Evolutionary conservation across 2,888 invertebrate genomes (phyloP).

Genomic region (Andrena marginata): DNA sequence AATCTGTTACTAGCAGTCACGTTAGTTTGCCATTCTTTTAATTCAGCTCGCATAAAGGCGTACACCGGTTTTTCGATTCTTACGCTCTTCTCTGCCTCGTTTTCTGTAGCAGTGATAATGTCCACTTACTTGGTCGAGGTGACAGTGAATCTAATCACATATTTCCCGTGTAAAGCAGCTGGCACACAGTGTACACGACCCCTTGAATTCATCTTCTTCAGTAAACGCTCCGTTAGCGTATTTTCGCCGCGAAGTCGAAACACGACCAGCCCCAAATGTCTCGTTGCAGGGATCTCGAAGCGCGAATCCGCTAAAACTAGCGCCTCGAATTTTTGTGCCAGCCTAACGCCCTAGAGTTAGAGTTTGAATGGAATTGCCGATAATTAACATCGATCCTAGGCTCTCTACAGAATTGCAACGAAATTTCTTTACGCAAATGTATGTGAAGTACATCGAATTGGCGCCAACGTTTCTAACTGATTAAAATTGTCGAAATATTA

Average conservation of each 20-base stretch:
- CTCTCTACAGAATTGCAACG: background rate
- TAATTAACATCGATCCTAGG: too few relatives aligned
- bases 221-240: constrained; percentile 93
- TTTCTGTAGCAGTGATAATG: background rate
- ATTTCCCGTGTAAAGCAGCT: constrained; percentile 95
- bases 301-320: constrained; percentile 92
- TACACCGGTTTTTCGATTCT: background rate
- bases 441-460: background rate
- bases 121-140: constrained; percentile 90
- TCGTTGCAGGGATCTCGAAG: constrained; percentile 95
- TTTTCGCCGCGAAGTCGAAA: constrained; percentile 95
- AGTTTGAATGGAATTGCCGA: background rate
- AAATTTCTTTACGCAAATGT: background rate
- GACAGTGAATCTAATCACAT: constrained; percentile 97
- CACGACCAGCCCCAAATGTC: constrained; percentile 95
- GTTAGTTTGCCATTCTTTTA: background rate
- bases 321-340: constrained; percentile 96
- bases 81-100: background rate
- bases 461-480: too few relatives aligned
- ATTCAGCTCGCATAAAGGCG: background rate
- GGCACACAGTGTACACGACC: constrained; percentile 98
- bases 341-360: constrained; percentile 90
- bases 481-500: too few relatives aligned
- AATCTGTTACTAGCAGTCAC: too few relatives aligned
- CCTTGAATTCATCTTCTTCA: constrained; percentile 94